Evolutionary conservation across 2,113 vertebrate genomes (phyloP).

Genomic region (Dolichallabes microphthalmus): DNA sequence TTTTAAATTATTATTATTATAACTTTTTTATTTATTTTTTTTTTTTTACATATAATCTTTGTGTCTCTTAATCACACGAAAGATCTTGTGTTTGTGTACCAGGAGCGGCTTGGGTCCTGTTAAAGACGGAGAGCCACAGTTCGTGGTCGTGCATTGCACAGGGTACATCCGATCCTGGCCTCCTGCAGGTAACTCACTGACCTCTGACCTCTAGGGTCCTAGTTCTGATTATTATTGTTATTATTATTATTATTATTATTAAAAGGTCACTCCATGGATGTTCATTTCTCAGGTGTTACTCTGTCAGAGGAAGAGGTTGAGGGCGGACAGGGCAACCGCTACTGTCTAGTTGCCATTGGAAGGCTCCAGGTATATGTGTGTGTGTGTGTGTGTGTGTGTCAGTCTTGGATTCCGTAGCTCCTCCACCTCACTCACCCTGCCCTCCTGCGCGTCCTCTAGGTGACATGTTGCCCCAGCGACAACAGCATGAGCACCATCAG

Average conservation of each 20-base stretch:
- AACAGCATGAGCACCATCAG: slow-evolving; percentile 81
- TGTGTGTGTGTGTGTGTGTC: slow-evolving; percentile 19
- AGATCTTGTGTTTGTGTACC: background rate
- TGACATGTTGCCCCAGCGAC: slow-evolving; percentile 89
- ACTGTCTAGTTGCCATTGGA: slow-evolving; percentile 95
- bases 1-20: too few species aligned
- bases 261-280: background rate
- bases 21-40: too few species aligned
- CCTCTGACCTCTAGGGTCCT: background rate
- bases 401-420: background rate
- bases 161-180: slow-evolving; percentile 98
- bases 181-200: slow-evolving; percentile 82
- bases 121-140: slow-evolving; percentile 92
- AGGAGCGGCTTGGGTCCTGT: slow-evolving; percentile 84
- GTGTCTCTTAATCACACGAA: too few species aligned
- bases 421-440: background rate
- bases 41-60: too few species aligned
- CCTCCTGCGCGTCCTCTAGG: slow-evolving; percentile 65
- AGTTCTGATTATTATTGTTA: background rate
- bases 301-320: slow-evolving; percentile 90
- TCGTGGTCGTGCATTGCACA: slow-evolving; percentile 94
- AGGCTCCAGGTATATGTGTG: slow-evolving; percentile 81
- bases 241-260: background rate
- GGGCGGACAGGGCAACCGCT: slow-evolving; percentile 87
- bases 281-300: slow-evolving; percentile 78